phyloP scores from a whole-genome alignment of 1,140 invertebrate genomes.

The Drosophila busckii region DNA sequence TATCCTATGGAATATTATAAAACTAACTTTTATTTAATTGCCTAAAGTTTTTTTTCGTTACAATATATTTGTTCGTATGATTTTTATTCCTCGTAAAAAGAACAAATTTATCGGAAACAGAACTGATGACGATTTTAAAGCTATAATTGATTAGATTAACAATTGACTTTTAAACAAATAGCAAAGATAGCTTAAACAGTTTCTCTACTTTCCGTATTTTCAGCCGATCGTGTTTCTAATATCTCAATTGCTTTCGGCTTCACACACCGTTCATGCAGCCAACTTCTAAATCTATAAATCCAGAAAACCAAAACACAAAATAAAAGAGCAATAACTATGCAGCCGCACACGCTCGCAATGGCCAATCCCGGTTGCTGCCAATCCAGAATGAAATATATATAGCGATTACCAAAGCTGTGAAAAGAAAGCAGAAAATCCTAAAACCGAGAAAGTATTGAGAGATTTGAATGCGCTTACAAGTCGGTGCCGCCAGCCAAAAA shows the following conservation, averaged over 20 bases:
- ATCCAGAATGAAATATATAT: constrained; percentile 67
- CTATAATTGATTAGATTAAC: too few species aligned
- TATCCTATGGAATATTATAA: constrained; percentile 5
- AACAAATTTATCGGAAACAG: too few species aligned
- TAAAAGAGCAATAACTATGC: constrained; percentile 36
- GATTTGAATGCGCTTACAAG: constrained; percentile 76
- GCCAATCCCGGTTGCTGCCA: constrained; percentile 55
- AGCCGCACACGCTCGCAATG: constrained; percentile 48
- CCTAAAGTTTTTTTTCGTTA: not conserved
- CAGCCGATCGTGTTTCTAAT: not conserved
- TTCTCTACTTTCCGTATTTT: not conserved
- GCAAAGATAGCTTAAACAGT: constrained; percentile 3
- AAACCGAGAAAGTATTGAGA: too few species aligned
- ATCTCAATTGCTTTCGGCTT: constrained; percentile 12
- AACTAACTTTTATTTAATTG: constrained; percentile 3
- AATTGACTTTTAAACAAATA: not conserved
- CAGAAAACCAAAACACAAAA: constrained; percentile 51
- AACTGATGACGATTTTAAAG: too few species aligned
- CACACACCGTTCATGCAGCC: constrained; percentile 20
- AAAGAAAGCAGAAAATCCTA: not conserved
- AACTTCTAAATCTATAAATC: constrained; percentile 38
- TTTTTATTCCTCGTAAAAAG: not conserved
- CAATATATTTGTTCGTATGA: constrained; percentile 13
- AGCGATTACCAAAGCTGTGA: constrained; percentile 40
- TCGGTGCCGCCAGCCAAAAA: constrained; percentile 85